phyloP scores from a whole-genome alignment of 53 echinoderm and acorn worm genomes.

The Antedon mediterranea region DNA sequence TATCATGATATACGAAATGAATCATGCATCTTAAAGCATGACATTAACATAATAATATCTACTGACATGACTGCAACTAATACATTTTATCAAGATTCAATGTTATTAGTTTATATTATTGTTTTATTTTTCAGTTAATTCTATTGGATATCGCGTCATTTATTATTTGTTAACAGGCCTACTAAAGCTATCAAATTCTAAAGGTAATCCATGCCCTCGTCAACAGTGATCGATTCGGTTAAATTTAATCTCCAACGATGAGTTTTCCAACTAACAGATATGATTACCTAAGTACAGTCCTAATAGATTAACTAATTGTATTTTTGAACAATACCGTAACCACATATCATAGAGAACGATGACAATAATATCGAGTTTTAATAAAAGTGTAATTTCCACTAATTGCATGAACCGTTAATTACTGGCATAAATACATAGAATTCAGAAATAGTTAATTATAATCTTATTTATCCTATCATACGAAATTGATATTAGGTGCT shows the following conservation, averaged over 20 bases:
- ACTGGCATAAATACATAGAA: background rate
- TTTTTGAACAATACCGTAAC: background rate
- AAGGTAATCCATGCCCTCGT: background rate
- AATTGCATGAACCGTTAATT: background rate
- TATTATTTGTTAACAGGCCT: too few relatives aligned
- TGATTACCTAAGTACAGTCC: background rate
- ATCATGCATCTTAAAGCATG: background rate
- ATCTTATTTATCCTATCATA: background rate
- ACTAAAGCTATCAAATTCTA: background rate
- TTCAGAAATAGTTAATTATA: background rate
- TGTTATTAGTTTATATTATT: too few relatives aligned
- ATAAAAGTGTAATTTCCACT: background rate
- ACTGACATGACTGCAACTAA: too few relatives aligned
- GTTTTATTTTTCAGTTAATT: too few relatives aligned
- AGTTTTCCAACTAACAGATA: background rate
- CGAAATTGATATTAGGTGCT: background rate
- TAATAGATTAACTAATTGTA: background rate
- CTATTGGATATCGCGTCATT: too few relatives aligned
- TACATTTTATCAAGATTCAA: too few relatives aligned
- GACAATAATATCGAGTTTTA: background rate
- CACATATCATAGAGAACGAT: background rate
- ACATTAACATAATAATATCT: background rate
- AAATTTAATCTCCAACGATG: background rate
- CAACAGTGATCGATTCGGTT: background rate
- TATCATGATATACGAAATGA: background rate